Percentiles rank a stretch among this genome's conserved stretches.
Evolutionary conservation across 2,113 vertebrate genomes (phyloP).

Genomic region (Scophthalmus maximus): DNA sequence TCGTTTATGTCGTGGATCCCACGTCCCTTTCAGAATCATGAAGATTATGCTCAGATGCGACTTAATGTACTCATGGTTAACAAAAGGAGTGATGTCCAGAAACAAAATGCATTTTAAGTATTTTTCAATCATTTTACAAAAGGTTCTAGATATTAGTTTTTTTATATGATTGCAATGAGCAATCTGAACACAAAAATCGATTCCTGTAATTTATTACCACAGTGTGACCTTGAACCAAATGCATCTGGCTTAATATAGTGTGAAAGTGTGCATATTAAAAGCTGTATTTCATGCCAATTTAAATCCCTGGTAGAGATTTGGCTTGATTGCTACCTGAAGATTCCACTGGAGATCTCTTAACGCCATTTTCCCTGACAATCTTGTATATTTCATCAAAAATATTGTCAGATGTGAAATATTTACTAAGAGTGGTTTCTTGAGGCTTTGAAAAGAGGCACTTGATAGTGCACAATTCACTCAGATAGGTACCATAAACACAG

Average conservation of each 20-base stretch:
- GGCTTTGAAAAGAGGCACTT: background rate
- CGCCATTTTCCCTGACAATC: background rate
- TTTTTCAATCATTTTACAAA: constrained; percentile 31
- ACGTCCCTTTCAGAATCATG: constrained; percentile 9
- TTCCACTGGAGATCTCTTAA: background rate
- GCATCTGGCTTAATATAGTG: background rate
- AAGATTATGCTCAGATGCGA: background rate
- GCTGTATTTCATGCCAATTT: constrained; percentile 23
- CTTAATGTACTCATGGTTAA: constrained; percentile 27
- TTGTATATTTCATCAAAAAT: background rate
- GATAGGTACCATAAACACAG: constrained; percentile 1
- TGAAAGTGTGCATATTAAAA: constrained; percentile 28
- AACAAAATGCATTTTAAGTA: too few species aligned
- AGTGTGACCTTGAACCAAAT: constrained; percentile 17
- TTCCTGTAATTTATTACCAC: constrained; percentile 13
- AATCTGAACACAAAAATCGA: constrained; percentile 16
- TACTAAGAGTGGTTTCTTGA: background rate
- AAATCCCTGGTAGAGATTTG: constrained; percentile 8
- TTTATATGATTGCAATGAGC: constrained; percentile 20
- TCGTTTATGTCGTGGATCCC: constrained; percentile 25
- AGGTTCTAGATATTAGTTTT: constrained; percentile 42
- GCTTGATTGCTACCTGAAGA: constrained; percentile 12
- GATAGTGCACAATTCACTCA: background rate
- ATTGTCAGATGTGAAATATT: background rate
- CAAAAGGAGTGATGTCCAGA: constrained; percentile 20